These are phyloP conservation scores for Ricordea florida DNA, from an alignment of 92 coral and sea anemone genomes.

Conservation along the genomic window DNA sequence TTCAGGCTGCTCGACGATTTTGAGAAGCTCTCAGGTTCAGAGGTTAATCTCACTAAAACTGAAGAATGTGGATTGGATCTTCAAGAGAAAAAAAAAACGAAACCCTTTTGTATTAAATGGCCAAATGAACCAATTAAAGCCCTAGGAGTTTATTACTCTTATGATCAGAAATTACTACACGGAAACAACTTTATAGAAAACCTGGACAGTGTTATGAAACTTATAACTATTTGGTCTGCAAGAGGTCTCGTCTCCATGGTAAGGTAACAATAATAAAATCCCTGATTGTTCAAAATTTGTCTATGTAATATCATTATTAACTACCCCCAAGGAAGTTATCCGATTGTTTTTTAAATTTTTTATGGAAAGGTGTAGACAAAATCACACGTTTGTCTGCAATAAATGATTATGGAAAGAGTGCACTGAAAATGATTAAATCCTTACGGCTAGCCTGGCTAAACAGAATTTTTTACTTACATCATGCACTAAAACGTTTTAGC, in stretches of 20 bases:
- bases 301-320: constrained; percentile 9
- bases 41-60: background rate
- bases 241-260: no score
- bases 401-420: background rate
- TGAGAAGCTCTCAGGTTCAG: background rate
- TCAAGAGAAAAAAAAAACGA: background rate
- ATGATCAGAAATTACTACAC: no score
- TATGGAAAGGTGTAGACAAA: constrained; percentile 13
- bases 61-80: background rate
- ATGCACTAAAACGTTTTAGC: background rate
- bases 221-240: no score
- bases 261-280: no score
- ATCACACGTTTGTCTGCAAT: background rate
- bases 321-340: background rate
- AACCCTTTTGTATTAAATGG: background rate
- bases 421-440: background rate
- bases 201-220: no score
- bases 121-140: background rate
- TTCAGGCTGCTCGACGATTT: background rate
- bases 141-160: background rate
- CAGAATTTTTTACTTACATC: constrained; percentile 1
- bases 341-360: background rate
- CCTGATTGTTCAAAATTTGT: no score
- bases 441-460: background rate
- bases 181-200: background rate